Evolutionary conservation across 2,797 vertebrate species (phyloP).

Genomic region (Ptychobarbus kaznakovi): DNA sequence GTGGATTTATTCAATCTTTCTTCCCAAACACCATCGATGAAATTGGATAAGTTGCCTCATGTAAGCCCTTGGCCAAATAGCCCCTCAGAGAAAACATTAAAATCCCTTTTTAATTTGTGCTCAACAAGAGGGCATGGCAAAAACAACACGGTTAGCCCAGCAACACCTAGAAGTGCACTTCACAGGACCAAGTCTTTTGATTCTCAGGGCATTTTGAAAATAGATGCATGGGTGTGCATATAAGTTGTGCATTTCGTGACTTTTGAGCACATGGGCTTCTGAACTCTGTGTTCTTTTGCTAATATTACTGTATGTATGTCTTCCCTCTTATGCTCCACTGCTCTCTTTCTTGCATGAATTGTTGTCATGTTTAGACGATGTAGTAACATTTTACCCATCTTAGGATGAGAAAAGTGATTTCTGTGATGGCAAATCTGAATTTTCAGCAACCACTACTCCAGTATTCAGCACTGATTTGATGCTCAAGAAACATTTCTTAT

Average conservation of each 20-base stretch:
- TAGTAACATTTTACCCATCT: constrained; percentile 4
- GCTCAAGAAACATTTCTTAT: background rate
- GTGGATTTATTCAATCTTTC: constrained; percentile 1
- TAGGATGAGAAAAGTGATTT: background rate
- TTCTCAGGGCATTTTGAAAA: constrained; percentile 6
- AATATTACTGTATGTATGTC: constrained; percentile 5
- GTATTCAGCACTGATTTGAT: background rate
- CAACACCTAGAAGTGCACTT: constrained; percentile 9
- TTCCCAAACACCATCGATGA: background rate
- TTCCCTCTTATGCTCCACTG: constrained; percentile 24
- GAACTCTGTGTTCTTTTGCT: background rate
- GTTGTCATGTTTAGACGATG: background rate
- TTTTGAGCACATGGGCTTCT: constrained; percentile 7
- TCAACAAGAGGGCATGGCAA: constrained; percentile 7
- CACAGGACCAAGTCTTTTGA: constrained; percentile 7
- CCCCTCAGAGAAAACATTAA: constrained; percentile 26
- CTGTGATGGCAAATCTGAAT: background rate
- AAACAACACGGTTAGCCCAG: constrained; percentile 7
- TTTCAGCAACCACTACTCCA: background rate
- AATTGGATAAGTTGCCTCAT: constrained; percentile 19
- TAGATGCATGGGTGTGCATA: constrained; percentile 12
- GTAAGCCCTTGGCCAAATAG: constrained; percentile 7
- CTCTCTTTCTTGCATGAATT: constrained; percentile 23
- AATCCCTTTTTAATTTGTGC: constrained; percentile 30
- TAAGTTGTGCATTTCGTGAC: background rate